Conservation (phyloP, 2,113 vertebrate genomes). For the Oophaga pumilio region DNA sequence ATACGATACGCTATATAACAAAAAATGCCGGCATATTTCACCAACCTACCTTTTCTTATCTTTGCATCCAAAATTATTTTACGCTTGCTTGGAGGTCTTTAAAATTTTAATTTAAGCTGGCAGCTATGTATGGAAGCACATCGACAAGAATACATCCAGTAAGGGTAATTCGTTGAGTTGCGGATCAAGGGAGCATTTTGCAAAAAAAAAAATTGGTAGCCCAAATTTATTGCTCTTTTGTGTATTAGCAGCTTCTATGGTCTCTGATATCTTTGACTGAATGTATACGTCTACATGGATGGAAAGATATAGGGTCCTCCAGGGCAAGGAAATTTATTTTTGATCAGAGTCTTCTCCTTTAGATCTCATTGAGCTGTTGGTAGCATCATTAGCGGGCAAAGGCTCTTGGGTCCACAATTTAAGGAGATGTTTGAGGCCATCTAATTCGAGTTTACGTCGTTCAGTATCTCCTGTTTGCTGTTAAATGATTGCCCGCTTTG, state of each 20-base stretch:
- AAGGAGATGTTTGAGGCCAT: background rate
- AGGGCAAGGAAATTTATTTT: background rate
- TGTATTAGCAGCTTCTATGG: background rate
- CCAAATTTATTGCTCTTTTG: background rate
- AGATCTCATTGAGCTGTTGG: background rate
- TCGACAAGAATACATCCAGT: background rate
- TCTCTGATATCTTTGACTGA: background rate
- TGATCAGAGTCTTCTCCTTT: background rate
- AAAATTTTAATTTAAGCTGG: background rate
- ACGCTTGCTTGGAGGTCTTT: conserved; percentile 13
- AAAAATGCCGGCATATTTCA: conserved; percentile 12
- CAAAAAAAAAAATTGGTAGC: background rate
- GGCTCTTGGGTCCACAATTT: background rate
- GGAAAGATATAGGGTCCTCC: background rate
- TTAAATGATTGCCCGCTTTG: background rate
- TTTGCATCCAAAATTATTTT: conserved; percentile 25
- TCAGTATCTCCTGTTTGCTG: background rate
- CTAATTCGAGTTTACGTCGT: background rate
- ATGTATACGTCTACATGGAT: background rate
- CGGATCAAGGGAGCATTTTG: background rate
- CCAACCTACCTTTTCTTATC: background rate
- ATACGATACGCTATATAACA: conserved; percentile 34
- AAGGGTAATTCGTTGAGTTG: background rate
- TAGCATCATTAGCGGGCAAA: background rate
- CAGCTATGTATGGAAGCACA: background rate